Percentiles rank a stretch among this genome's conserved stretches.
Evolutionary conservation across 2,888 invertebrate species (phyloP).

Genomic region (Pandemis heparana): DNA sequence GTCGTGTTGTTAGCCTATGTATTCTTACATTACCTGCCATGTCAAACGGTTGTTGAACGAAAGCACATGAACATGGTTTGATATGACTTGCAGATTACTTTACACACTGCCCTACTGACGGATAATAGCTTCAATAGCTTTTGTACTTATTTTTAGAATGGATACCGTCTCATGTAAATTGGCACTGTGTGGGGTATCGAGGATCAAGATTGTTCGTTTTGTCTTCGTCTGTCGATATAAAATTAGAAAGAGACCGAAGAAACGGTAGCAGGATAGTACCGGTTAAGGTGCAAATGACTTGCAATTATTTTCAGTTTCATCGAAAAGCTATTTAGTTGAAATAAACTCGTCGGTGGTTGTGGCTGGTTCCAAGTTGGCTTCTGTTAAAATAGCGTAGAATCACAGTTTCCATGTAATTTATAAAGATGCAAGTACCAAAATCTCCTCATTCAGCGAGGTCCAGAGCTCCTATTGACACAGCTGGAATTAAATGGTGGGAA

Average conservation of each 20-base stretch:
- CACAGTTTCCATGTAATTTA: neutral
- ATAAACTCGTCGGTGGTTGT: neutral
- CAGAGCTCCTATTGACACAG: slow-evolving; percentile 70
- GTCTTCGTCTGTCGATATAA: slow-evolving; percentile 2
- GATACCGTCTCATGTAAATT: slow-evolving; percentile 5
- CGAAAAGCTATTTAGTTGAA: slow-evolving; percentile 20
- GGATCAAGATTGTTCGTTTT: neutral
- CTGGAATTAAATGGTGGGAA: slow-evolving; percentile 71
- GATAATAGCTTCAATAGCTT: slow-evolving; percentile 53
- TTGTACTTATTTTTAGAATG: slow-evolving; percentile 46
- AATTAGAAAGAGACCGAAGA: slow-evolving; percentile 12
- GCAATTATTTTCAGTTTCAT: slow-evolving; percentile 24
- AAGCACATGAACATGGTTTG: slow-evolving; percentile 15
- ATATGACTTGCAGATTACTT: slow-evolving; percentile 34
- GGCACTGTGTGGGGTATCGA: neutral
- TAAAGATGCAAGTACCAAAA: slow-evolving; percentile 57
- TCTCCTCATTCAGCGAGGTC: slow-evolving; percentile 69
- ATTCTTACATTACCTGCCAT: slow-evolving; percentile 19
- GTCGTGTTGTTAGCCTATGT: neutral
- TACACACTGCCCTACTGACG: slow-evolving; percentile 62
- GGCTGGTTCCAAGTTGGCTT: neutral
- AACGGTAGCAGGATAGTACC: neutral
- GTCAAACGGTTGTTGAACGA: slow-evolving; percentile 13
- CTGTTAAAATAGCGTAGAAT: neutral
- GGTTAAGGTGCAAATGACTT: slow-evolving; percentile 36